A percentile compares a stretch with the other conserved stretches of the same genome.
Evolutionary conservation across 2,797 vertebrate genomes (phyloP).

Genomic region (Podargus strigoides): DNA sequence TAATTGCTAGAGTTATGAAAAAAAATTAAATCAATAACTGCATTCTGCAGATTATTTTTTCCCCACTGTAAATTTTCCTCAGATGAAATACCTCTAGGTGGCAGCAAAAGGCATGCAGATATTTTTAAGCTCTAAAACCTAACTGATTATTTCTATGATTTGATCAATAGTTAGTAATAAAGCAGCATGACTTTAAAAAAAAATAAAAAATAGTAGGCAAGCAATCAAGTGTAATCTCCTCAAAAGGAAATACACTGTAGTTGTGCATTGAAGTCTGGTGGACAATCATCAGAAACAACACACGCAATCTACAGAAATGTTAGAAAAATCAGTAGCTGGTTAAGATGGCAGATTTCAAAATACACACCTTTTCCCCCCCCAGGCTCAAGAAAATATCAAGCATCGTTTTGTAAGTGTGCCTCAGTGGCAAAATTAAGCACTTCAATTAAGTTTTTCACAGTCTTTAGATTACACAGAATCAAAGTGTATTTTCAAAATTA

Average conservation of each 20-base stretch:
- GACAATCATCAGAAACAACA: slow-evolving; percentile 20
- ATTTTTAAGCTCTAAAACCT: neutral
- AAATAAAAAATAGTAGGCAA: neutral
- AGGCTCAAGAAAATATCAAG: neutral
- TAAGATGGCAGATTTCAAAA: neutral
- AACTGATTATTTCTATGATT: neutral
- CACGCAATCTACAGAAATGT: neutral
- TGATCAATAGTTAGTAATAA: slow-evolving; percentile 20
- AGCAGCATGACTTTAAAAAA: neutral
- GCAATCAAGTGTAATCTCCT: neutral
- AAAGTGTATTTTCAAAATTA: neutral
- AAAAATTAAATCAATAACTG: neutral
- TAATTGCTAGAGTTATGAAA: slow-evolving; percentile 8
- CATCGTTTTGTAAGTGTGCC: neutral
- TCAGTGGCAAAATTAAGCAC: neutral
- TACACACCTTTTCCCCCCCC: neutral
- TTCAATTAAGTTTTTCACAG: neutral
- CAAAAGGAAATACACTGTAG: neutral
- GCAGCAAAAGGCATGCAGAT: slow-evolving; percentile 43
- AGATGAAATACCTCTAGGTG: slow-evolving; percentile 42
- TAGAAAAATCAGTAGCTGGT: neutral
- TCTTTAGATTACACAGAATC: slow-evolving; percentile 58
- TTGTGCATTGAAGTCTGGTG: neutral
- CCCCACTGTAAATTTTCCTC: neutral
- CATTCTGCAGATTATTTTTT: neutral